Base-by-base conservation (phyloP, 2,797 vertebrate genomes). In the Otolemur crassicaudatus region DNA sequence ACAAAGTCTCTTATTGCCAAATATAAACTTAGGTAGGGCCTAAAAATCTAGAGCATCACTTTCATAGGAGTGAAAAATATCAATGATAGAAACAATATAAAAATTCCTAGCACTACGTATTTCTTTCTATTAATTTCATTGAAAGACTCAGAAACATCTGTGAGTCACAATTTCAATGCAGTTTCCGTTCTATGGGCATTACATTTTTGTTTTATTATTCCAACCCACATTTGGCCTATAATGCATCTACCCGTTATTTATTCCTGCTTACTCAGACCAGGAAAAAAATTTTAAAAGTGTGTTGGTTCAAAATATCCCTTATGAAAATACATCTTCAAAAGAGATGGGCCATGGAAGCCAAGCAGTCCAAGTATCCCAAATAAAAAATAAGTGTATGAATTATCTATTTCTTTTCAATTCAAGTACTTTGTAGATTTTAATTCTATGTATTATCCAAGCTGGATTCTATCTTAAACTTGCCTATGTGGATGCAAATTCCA, bases 51-150 rank as follows among this genome's bases (percentile, higher is more conserved):
- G 27, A 91, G 14, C 27, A 58, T 14, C 63, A 23, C 12, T 90
- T 94, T 91, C 70, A 73, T 43, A 85, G n/a, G 63, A 91, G 87
- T 25, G 76, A 93, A 94, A 92, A 61, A 40, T 37, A 90, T 4
- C 69, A 69, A 7, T 85, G 69, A 73, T 23, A 61, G 82, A 90
- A 88, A 96, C 27, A 87, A 86, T 56, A 83, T 4, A 70, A 79
- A 73, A 88, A 87, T 84, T 53, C 22, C 29, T 85, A 43, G 75
- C 58, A 90, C 77, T 16, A 29, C 3, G 37, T 9, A 63, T 70
- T 75, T 17, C 25, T 82, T 81, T 72, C 40, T 56, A 31, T 63
- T 70, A 92, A 77, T 60, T 87, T 17, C 37, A 43, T 53, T 56
- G 70, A 90, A 81, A 60, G 43, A 67, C 83, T 31, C n/a, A 73